A percentile compares a stretch with the other conserved stretches of the same genome.
Conservation (phyloP, 1,140 invertebrate genomes). For the Cepaea nemoralis region DNA sequence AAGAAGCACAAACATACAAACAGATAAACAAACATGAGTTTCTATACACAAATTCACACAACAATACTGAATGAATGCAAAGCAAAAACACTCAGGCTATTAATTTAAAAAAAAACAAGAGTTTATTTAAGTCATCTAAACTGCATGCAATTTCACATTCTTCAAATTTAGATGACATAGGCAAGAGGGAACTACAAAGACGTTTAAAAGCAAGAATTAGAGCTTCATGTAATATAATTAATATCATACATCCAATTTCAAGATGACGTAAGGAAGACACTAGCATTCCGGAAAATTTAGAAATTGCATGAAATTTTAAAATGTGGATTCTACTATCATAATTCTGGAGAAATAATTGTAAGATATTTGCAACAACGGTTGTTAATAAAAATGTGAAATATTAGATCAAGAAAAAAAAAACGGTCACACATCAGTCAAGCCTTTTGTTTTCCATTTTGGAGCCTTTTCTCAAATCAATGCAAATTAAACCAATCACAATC, state of each 20-base stretch:
- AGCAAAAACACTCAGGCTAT: neutral
- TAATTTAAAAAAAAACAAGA: conserved; percentile 30
- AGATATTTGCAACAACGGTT: neutral
- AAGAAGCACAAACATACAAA: too few species aligned
- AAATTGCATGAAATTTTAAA: neutral
- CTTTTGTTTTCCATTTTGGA: neutral
- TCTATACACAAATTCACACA: neutral
- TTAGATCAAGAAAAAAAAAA: neutral
- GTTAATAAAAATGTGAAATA: neutral
- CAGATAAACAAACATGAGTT: neutral
- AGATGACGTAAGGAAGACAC: neutral
- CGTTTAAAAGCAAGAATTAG: neutral
- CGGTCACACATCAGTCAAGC: neutral
- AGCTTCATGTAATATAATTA: neutral
- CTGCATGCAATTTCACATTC: conserved; percentile 35
- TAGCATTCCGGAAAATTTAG: neutral
- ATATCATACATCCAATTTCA: neutral
- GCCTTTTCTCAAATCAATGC: neutral
- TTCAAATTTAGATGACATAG: conserved; percentile 22
- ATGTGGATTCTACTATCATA: neutral
- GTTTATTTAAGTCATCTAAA: conserved; percentile 42
- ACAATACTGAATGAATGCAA: conserved; percentile 9
- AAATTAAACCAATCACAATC: neutral
- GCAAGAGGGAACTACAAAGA: conserved; percentile 15
- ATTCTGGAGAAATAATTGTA: neutral